Conservation (phyloP, 92 coral and sea anemone genomes). For the Zoanthus gigantus region DNA sequence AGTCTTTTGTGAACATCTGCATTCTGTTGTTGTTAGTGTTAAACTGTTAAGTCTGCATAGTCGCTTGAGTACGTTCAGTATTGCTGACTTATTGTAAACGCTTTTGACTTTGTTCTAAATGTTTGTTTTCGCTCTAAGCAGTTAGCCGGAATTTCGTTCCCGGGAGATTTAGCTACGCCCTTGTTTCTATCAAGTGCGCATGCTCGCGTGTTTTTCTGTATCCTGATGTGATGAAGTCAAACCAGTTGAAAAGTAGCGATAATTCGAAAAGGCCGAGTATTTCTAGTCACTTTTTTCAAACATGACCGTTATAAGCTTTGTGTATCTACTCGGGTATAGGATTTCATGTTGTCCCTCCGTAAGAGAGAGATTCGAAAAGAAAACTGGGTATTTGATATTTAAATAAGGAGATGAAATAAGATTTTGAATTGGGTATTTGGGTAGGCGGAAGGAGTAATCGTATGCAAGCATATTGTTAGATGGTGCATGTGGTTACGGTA, state of each 20-base stretch:
- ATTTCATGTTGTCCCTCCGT: not conserved
- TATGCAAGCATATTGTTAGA: not conserved
- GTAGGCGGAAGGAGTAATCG: not conserved
- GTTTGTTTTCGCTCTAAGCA: conserved; percentile 21
- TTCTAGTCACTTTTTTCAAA: not conserved
- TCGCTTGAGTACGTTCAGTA: not conserved
- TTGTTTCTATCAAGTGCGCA: not conserved
- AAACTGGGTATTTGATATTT: not conserved
- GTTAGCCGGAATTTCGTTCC: conserved; percentile 3
- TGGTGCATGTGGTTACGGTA: not conserved
- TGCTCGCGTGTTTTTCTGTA: not conserved
- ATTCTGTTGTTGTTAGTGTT: not conserved
- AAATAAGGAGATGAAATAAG: not conserved
- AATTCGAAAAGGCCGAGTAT: not conserved
- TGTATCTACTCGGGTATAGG: not conserved
- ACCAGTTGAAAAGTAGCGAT: conserved; percentile 19
- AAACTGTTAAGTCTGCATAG: not conserved
- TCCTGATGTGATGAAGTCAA: not conserved
- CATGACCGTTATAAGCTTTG: conserved; percentile 22
- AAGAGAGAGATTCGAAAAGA: not conserved
- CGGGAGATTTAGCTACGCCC: not conserved
- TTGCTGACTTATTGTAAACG: not conserved
- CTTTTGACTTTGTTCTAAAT: conserved; percentile 33
- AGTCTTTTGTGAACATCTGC: not conserved
- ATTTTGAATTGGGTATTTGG: not conserved